Percentiles rank a stretch among this genome's conserved stretches.
phyloP scores from a whole-genome alignment of 2,888 invertebrate genomes.

The Dusona sp. region DNA sequence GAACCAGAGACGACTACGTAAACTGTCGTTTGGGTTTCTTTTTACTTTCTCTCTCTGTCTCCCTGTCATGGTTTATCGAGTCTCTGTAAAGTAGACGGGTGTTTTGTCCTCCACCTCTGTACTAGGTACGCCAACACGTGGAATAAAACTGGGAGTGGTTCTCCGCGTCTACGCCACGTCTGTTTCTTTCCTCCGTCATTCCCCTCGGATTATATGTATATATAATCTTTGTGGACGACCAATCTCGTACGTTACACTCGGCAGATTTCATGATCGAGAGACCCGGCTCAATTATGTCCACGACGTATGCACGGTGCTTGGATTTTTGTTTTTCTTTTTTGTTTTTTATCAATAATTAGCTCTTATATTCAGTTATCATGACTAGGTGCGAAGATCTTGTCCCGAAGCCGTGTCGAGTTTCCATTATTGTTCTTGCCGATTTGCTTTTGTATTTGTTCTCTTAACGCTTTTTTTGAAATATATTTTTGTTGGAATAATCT shows the following conservation, averaged over 20 bases:
- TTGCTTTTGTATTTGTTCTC: background rate
- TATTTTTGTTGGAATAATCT: background rate
- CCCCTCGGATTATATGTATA: slow-evolving; percentile 25
- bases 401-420: background rate
- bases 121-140: slow-evolving; percentile 65
- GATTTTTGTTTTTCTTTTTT: background rate
- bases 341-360: background rate
- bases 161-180: slow-evolving; percentile 60
- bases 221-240: background rate
- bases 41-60: slow-evolving; percentile 10
- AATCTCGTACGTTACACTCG: slow-evolving; percentile 51
- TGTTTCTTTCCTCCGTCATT: slow-evolving; percentile 39
- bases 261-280: slow-evolving; percentile 51
- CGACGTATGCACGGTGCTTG: slow-evolving; percentile 30
- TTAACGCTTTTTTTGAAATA: background rate
- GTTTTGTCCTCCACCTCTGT: slow-evolving; percentile 42
- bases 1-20: slow-evolving; percentile 73
- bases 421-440: background rate
- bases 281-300: slow-evolving; percentile 50
- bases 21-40: slow-evolving; percentile 39
- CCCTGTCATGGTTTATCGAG: slow-evolving; percentile 61
- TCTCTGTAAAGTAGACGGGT: slow-evolving; percentile 27
- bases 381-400: background rate
- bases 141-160: slow-evolving; percentile 72
- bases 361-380: background rate